Base-by-base conservation (phyloP, 2,113 vertebrate genomes). In the Aramus guarauna region DNA sequence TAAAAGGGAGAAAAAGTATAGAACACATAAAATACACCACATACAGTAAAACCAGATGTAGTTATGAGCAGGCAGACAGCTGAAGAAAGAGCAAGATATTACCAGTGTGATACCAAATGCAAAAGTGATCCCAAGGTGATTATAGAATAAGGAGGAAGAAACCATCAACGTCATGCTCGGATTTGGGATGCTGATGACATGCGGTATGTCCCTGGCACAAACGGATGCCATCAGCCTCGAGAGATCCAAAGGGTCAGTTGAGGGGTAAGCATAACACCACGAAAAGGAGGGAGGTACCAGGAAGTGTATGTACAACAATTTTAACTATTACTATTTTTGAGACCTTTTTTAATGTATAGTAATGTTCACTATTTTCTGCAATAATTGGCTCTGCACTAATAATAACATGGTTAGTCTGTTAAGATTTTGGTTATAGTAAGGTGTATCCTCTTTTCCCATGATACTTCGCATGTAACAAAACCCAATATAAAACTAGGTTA, bases 131-230 rank as follows among this genome's bases (percentile, higher is more conserved):
- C 15, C 26, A 15, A 8, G 26, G 34, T 0, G 4, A 3, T 82
- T 7, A 23, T 2, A 21, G 30, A 14, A 52, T 14, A 47, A 36
- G 24, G 55, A 52, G 34, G 16, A 59, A 41, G 26, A 55, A 79
- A 50, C 36, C 4, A 3, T 71, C 41, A 22, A 2, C 0, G 5
- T 73, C 1, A 0, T 20, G 11, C 8, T 32, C 0, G 0, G 15
- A 7, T 4, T n/a, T 41, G 47, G 62, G 47, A 12, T 75, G 56
- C 7, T 29, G 47, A 0, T 72, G 27, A 15, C 17, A n/a, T 72
- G 20, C 39, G 18, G 3, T 32, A 2, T 52, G 12, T 62, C 3
- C 5, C 26, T 45, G 58, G 26, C 22, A 37, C 5, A 27, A 18
- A n/a, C 0, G 8, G 36, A 8, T 1, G 2, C 21, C 5, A 3